Evolutionary conservation across 2,888 invertebrate species (phyloP), one percentile per base, ranked within the genome.

Genomic region (Parthenolecanium corni): DNA sequence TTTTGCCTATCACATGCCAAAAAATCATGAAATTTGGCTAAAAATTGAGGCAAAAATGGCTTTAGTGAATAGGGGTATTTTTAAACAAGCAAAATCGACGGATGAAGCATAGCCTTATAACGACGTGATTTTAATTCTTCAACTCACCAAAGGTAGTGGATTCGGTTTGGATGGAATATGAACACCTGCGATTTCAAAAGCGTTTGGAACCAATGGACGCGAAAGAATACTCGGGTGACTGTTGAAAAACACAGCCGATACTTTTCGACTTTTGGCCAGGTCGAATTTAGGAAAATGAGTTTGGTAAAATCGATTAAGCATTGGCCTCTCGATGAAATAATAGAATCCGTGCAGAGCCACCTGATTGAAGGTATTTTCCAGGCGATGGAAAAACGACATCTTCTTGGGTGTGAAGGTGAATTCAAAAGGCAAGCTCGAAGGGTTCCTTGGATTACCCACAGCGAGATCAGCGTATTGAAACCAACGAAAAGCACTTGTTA

Each of bases 211-310:
- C 44, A 46, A 44, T n/a, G 57, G 47, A 24, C 57, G 44, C 9
- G 57, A 25, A 18, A 47, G 46, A 9, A 18, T 31, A 25, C 46
- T 57, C 6, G 44, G 44, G 44, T 57, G 57, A 12, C 25, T 57
- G 57, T 57, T 57, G 16, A 44, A 46, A 57, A 57, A 57, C 18
- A 57, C 25, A 16, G 44, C 42, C 44, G 57, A 57, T 24, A 56
- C 24, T 46, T 47, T 57, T 57, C 36, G 1, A 44, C 44, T 42
- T 5, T 18, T 16, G 6, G 24, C 25, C 23, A 24, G 20, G 4
- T 44, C 16, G 5, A 57, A 46, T 5, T 44, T 44, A 25, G 24
- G 11, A 9, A 44, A 46, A 20, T 57, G 25, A 25, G n/a, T 46
- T 18, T 14, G 46, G 9, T 20, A 20, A 25, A 47, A 57, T 47